Evolutionary conservation across 2,797 vertebrate species (phyloP).

Genomic region (Parauchenoglanis ngamensis): DNA sequence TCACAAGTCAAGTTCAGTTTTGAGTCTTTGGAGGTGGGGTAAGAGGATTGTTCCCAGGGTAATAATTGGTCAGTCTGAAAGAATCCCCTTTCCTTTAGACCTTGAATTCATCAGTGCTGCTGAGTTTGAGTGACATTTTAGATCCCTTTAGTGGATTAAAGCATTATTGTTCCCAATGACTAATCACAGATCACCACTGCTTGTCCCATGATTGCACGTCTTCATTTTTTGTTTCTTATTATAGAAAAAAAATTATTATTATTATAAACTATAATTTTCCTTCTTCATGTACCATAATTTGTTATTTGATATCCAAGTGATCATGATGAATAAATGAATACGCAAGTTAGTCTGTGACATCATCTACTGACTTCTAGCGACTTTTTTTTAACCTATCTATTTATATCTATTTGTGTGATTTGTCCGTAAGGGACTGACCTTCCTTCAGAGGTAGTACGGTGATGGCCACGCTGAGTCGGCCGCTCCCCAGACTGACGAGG

Average conservation of each 20-base stretch:
- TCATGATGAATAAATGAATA: background rate
- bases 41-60: background rate
- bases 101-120: background rate
- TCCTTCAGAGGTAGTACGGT: constrained; percentile 80
- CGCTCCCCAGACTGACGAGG: constrained; percentile 81
- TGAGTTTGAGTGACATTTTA: background rate
- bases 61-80: background rate
- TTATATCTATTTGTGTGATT: background rate
- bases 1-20: background rate
- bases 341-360: background rate
- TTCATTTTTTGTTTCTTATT: background rate
- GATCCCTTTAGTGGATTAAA: background rate
- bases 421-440: constrained; percentile 64
- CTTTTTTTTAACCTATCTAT: background rate
- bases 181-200: background rate
- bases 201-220: background rate
- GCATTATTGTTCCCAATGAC: no score
- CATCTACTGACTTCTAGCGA: background rate
- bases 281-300: background rate
- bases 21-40: background rate
- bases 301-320: background rate
- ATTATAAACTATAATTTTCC: background rate
- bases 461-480: constrained; percentile 79
- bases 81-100: background rate
- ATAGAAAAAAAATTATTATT: background rate